Evolutionary conservation across 1,140 invertebrate species (phyloP), one percentile per base, ranked within the genome.

Genomic region (Papilio polyxenes): DNA sequence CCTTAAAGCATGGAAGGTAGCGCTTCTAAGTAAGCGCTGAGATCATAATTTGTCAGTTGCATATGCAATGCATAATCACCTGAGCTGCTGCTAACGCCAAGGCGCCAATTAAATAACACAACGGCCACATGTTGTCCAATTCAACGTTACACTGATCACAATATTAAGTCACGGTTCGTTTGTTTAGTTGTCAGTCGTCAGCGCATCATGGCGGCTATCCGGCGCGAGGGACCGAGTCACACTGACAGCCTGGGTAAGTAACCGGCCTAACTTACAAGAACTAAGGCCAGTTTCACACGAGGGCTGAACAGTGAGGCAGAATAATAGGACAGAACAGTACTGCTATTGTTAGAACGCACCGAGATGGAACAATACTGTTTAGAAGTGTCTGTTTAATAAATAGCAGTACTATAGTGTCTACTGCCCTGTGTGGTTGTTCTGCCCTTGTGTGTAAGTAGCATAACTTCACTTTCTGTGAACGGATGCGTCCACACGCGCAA

Each of bases 391-490:
- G 23, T 31, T 31, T 31, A 31, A 31, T 31, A 0, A 31, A 31
- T 31, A 31, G 23, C 56, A 59, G 56, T 59, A 59, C n/a, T 20
- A 7, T 53, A 53, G 17, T 17, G 15, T 6, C 51, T 17, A 6
- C 56, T 20, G n/a, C 56, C n/a, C n/a, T 59, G 17, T 6, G 7
- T 17, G 15, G 15, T 7, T 53, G 51, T 53, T 59, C n/a, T 20
- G 8, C n/a, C 56, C 17, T 20, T 2, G 56, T 59, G 56, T 59
- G 56, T n/a, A 59, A 59, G 8, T 59, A 59, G 56, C 56, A 59
- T 87, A 90, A 92, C 86, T 93, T 92, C 92, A 92, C 90, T 92
- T 94, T 94, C 91, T 87, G 92, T 88, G 85, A 86, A 82, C 84
- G 91, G 87, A 81, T 62, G 87, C 81, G 90, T 91, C 84, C 89